Evolutionary conservation across 2,797 vertebrate species (phyloP).

Genomic region (Glossophaga mutica): DNA sequence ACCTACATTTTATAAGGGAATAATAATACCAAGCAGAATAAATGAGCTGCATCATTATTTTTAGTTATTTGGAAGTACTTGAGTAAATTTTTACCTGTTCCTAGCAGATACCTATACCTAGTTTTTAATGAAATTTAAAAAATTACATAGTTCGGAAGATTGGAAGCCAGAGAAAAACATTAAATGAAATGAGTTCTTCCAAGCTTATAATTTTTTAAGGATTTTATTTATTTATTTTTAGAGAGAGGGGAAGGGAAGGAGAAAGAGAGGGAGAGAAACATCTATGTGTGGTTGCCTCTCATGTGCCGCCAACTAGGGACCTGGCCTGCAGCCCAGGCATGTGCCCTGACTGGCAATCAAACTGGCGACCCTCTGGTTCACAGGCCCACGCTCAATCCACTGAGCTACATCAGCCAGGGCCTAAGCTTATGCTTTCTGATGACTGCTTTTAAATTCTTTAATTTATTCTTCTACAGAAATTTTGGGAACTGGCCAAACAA

Average conservation of each 20-base stretch:
- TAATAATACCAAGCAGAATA: not conserved
- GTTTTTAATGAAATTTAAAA: not conserved
- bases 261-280: too few species aligned
- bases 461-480: constrained; percentile 85
- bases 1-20: not conserved
- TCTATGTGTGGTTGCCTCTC: too few species aligned
- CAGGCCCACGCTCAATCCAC: too few species aligned
- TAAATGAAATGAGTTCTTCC: not conserved
- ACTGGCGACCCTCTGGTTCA: too few species aligned
- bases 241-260: too few species aligned
- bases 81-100: not conserved
- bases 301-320: too few species aligned
- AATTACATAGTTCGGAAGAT: not conserved
- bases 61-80: not conserved
- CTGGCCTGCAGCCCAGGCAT: too few species aligned
- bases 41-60: not conserved
- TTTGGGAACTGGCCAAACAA: constrained; percentile 96
- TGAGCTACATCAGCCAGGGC: too few species aligned
- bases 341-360: too few species aligned
- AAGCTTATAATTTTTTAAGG: not conserved
- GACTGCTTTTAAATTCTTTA: not conserved
- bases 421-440: not conserved
- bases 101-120: not conserved
- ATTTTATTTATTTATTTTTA: too few species aligned
- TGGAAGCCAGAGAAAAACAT: not conserved